Evolutionary conservation across 2,797 vertebrate species (phyloP).

Genomic region (Alexandromys oeconomus): DNA sequence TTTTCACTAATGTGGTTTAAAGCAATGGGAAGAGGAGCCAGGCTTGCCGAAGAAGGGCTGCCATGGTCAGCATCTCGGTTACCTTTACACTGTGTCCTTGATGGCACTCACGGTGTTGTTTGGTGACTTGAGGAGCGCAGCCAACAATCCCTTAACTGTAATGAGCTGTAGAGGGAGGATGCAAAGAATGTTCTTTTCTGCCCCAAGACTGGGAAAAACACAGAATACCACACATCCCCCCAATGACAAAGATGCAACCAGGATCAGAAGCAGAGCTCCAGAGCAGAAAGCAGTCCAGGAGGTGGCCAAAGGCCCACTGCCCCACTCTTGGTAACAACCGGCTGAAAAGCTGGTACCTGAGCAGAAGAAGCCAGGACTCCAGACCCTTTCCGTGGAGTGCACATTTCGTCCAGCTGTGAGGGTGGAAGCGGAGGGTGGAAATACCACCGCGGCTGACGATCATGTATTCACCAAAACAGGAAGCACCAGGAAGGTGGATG

Average conservation of each 20-base stretch:
- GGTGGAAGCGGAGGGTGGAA: not conserved
- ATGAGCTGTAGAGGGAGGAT: not conserved
- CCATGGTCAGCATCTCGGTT: not conserved
- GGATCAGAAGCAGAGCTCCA: not conserved
- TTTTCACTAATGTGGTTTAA: too few relatives aligned
- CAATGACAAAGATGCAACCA: not conserved
- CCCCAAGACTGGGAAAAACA: not conserved
- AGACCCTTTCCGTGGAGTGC: not conserved
- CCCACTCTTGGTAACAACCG: not conserved
- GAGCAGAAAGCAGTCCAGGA: not conserved
- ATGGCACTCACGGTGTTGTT: not conserved
- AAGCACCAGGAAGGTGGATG: slow-evolving; percentile 16
- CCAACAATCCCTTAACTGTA: not conserved
- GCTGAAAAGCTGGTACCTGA: not conserved
- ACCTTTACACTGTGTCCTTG: not conserved
- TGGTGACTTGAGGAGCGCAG: not conserved
- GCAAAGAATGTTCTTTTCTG: not conserved
- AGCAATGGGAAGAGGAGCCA: not conserved
- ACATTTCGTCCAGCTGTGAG: not conserved
- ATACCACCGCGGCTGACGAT: slow-evolving; percentile 13
- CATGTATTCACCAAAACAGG: slow-evolving; percentile 67
- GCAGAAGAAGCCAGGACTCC: not conserved
- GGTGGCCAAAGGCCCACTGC: too few relatives aligned
- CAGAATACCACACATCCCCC: not conserved
- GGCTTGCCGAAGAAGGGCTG: too few relatives aligned